Conservation (phyloP, 1,140 invertebrate species). For the Zaprionus camerounensis region DNA sequence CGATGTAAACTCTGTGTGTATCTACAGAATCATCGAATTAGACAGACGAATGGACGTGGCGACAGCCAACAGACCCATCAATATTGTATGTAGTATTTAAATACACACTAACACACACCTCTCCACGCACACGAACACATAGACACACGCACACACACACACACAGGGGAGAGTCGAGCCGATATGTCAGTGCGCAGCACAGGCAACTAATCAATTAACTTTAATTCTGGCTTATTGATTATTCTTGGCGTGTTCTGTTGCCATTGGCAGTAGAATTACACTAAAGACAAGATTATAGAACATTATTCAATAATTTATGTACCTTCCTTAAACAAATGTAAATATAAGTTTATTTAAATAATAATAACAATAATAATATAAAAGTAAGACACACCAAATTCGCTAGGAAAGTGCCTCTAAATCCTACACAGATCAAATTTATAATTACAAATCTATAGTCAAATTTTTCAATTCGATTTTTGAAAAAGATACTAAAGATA, state of each 20-base stretch:
- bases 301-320: background rate
- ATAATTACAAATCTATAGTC: too few species aligned
- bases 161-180: background rate
- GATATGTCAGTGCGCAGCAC: background rate
- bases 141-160: background rate
- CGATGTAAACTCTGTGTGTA: background rate
- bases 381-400: too few species aligned
- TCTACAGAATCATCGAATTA: constrained; percentile 4
- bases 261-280: background rate
- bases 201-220: constrained; percentile 4
- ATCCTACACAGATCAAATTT: too few species aligned
- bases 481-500: too few species aligned
- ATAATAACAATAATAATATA: too few species aligned
- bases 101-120: background rate
- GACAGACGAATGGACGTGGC: background rate
- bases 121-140: background rate
- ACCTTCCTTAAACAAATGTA: too few species aligned
- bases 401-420: too few species aligned
- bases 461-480: too few species aligned
- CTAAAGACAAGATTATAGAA: background rate
- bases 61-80: background rate
- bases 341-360: too few species aligned
- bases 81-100: constrained; percentile 4
- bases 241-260: background rate
- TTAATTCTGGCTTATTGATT: constrained; percentile 4